A percentile compares a stretch with the other conserved stretches of the same genome.
phyloP scores from a whole-genome alignment of 64 coral and sea anemone species.

The Montipora sp. region DNA sequence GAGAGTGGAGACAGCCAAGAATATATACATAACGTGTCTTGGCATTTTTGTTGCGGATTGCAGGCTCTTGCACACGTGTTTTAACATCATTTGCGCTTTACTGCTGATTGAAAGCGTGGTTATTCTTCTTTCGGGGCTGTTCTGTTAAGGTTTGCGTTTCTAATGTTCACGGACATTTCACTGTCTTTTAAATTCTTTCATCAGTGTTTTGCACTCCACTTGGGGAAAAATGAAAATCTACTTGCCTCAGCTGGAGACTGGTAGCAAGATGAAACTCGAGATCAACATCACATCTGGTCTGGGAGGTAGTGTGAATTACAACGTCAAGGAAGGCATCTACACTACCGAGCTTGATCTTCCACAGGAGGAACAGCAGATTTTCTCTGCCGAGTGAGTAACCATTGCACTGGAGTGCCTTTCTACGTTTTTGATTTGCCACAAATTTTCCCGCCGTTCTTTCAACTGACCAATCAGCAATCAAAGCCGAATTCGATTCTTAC shows the following conservation, averaged over 20 bases:
- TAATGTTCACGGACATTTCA: neutral
- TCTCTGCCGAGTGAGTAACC: slow-evolving; percentile 5
- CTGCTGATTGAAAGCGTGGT: too few species aligned
- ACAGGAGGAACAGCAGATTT: slow-evolving; percentile 8
- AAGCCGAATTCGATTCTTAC: neutral
- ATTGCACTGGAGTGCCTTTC: neutral
- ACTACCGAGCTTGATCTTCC: slow-evolving; percentile 12
- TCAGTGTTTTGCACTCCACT: neutral
- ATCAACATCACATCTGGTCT: neutral
- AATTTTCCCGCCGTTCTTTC: neutral
- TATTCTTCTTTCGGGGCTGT: too few species aligned
- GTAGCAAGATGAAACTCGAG: neutral
- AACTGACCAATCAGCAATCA: neutral
- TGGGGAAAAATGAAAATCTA: slow-evolving; percentile 38
- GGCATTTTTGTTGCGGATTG: too few species aligned
- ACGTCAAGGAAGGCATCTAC: slow-evolving; percentile 5
- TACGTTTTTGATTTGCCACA: neutral
- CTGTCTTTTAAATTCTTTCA: too few species aligned
- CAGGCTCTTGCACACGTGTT: too few species aligned
- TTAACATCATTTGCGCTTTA: too few species aligned
- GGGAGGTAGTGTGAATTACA: neutral
- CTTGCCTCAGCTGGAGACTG: slow-evolving; percentile 27
- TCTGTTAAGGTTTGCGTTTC: neutral
- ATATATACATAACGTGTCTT: too few species aligned
- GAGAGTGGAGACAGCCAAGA: too few species aligned